These are phyloP conservation scores for Oikopleura albicans DNA, from an alignment of 23 tunicate genomes.

Conservation along the genomic window DNA sequence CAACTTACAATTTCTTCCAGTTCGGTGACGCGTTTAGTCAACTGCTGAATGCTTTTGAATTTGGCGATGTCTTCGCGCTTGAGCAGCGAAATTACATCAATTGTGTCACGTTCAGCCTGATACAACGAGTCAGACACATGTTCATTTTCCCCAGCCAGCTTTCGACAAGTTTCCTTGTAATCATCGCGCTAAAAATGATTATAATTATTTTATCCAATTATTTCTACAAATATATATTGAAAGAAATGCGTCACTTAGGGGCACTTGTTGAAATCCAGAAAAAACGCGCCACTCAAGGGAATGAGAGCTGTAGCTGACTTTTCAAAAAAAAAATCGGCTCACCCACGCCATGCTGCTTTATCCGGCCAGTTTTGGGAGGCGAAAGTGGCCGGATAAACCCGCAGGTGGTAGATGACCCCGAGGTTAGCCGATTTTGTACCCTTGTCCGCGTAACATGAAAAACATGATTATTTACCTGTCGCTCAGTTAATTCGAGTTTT, in stretches of 20 bases:
- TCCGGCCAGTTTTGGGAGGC: no score
- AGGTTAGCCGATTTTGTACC: no score
- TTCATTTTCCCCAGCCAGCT: conserved; percentile 71
- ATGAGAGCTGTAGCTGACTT: not conserved
- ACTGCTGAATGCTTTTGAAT: not conserved
- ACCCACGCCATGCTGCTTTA: no score
- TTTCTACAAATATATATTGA: not conserved
- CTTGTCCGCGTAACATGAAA: no score
- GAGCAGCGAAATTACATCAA: conserved; percentile 81
- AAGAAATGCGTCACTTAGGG: not conserved
- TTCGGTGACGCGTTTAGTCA: not conserved
- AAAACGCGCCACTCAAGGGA: not conserved
- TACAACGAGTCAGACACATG: conserved; percentile 58
- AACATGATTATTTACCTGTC: no score
- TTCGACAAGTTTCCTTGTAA: conserved; percentile 53
- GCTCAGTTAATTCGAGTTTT: conserved; percentile 41
- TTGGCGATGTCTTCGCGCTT: conserved; percentile 76
- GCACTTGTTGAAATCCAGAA: not conserved
- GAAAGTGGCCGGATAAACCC: no score
- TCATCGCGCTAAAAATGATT: conserved; percentile 10
- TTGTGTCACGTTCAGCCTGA: conserved; percentile 85
- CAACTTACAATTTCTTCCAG: not conserved
- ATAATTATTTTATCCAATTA: not conserved
- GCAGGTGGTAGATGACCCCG: no score
- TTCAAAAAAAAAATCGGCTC: no score